These are phyloP conservation scores for Prosopocoilus inquinatus DNA, from an alignment of 2,888 invertebrate species.

Conservation along the genomic window DNA sequence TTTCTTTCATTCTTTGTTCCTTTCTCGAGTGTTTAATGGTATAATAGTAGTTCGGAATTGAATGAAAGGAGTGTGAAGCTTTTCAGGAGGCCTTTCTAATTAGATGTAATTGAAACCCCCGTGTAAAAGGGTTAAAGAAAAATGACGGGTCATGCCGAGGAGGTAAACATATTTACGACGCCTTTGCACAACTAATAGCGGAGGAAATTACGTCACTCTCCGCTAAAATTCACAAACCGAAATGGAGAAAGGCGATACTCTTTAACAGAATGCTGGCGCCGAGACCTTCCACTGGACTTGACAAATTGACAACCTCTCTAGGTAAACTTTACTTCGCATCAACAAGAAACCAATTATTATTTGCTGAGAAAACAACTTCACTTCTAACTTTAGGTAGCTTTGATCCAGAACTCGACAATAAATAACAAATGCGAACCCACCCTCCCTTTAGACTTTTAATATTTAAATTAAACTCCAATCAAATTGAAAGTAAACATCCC, in stretches of 20 bases:
- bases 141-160: too few relatives aligned
- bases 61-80: too few relatives aligned
- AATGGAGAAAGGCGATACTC: neutral
- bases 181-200: neutral
- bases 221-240: neutral
- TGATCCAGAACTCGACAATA: neutral
- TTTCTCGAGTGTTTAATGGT: too few relatives aligned
- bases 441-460: too few relatives aligned
- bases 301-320: conserved; percentile 5
- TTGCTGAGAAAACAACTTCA: neutral
- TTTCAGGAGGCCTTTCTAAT: too few relatives aligned
- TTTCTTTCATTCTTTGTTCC: too few relatives aligned
- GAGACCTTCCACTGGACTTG: neutral
- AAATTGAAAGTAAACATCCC: too few relatives aligned
- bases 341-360: conserved; percentile 5
- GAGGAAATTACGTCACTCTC: neutral
- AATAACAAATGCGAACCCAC: neutral
- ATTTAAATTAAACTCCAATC: too few relatives aligned
- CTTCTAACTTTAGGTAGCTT: neutral
- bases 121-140: too few relatives aligned
- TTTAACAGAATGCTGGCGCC: neutral
- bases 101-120: too few relatives aligned
- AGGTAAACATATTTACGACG: too few relatives aligned
- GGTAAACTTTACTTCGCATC: neutral
- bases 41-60: too few relatives aligned